phyloP scores from a whole-genome alignment of 2,888 invertebrate genomes.

The Ophonus ardosiacus region DNA sequence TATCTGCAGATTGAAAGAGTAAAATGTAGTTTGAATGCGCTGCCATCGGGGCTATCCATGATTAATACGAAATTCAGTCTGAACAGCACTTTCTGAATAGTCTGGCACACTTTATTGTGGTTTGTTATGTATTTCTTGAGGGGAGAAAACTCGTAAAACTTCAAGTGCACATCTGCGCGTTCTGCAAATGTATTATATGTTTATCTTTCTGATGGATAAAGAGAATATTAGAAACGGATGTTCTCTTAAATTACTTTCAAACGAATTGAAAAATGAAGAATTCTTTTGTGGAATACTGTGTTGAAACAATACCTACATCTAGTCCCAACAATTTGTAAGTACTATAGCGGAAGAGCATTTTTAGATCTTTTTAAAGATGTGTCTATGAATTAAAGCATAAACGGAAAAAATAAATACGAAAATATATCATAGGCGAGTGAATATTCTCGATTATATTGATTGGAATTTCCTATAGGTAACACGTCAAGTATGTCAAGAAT shows the following conservation, averaged over 20 bases:
- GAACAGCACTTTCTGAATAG: conserved; percentile 33
- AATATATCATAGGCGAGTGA: too few species aligned
- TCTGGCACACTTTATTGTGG: conserved; percentile 30
- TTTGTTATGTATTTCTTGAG: conserved; percentile 47
- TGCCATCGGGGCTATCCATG: not conserved
- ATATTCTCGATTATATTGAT: too few species aligned
- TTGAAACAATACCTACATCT: not conserved
- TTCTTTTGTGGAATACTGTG: not conserved
- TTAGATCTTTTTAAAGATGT: too few species aligned
- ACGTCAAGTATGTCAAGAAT: too few species aligned
- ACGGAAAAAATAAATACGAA: too few species aligned
- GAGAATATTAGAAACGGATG: conserved; percentile 12
- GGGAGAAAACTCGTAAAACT: conserved; percentile 40
- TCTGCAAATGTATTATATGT: conserved; percentile 43
- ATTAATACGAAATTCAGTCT: conserved; percentile 30
- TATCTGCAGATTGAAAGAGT: not conserved
- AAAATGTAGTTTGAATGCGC: conserved; percentile 1
- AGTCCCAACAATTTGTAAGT: not conserved
- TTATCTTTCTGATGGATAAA: conserved; percentile 24
- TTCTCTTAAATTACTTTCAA: conserved; percentile 6
- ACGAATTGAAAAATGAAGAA: conserved; percentile 14
- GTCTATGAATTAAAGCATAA: too few species aligned
- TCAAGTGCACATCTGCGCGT: conserved; percentile 37
- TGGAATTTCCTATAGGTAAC: too few species aligned
- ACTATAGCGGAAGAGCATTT: not conserved